Evolutionary conservation across 2,797 vertebrate species (phyloP).

Genomic region (Sitta carolinensis): DNA sequence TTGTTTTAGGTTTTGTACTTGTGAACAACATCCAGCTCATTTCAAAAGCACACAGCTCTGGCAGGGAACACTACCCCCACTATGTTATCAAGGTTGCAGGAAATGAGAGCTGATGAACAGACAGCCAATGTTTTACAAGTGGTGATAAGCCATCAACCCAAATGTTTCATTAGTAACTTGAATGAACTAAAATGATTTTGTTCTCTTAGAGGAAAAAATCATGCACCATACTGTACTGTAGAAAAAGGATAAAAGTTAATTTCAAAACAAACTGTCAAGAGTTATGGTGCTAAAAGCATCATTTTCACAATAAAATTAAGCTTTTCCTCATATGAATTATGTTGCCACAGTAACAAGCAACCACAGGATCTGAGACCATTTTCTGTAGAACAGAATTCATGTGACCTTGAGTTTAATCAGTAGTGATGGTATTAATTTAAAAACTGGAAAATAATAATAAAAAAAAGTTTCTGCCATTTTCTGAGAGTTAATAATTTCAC

Average conservation of each 20-base stretch:
- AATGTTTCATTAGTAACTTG: background rate
- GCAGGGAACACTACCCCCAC: background rate
- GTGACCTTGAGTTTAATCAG: constrained; percentile 27
- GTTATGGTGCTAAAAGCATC: constrained; percentile 1
- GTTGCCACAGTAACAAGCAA: constrained; percentile 51
- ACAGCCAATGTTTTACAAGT: background rate
- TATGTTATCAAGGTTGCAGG: background rate
- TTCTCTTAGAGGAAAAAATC: background rate
- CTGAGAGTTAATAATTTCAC: background rate
- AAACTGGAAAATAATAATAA: background rate
- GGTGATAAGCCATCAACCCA: background rate
- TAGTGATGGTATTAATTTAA: background rate
- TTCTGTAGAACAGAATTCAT: background rate
- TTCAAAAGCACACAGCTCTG: background rate
- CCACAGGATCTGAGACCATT: background rate
- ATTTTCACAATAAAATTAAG: constrained; percentile 7
- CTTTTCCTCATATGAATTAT: background rate
- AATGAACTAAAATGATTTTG: background rate
- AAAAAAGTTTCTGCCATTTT: background rate
- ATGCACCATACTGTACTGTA: background rate
- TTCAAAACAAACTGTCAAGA: constrained; percentile 20
- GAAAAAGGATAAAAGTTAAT: background rate
- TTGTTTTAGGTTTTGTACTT: background rate
- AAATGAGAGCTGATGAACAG: constrained; percentile 11
- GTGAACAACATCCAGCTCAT: background rate